Base-by-base conservation (phyloP, 2,113 vertebrate genomes). In the Upupa epops region DNA sequence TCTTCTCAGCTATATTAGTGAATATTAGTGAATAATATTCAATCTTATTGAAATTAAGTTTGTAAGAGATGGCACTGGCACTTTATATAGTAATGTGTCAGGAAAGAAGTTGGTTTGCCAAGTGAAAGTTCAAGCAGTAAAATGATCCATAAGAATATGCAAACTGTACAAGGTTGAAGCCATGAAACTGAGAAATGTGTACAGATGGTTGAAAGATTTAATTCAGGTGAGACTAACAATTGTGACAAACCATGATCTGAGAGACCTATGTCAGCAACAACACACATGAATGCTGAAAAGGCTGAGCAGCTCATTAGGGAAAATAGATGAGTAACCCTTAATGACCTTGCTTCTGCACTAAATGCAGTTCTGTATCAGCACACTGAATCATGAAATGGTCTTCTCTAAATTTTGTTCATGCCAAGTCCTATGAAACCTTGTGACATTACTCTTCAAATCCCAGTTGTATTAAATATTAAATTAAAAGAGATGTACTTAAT, bases 151-250 rank as follows among this genome's bases (percentile, higher is more conserved):
- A 89, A 88, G 36, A 81, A 51, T 68, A 77, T 69, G 68, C 42
- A 84, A 90, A 65, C 75, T 84, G 60, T 83, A 89, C 90, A 92
- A 89, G 66, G 88, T 83, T 95, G 91, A 96, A 93, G 73, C 88
- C 90, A 86, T 86, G 86, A 90, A 95, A 87, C 61, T 87, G 77
- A 89, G 69, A 94, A 96, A 95, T 88, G 70, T 84, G 95, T 93
- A 89, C 95, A 96, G 89, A 96, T 96, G 91, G 92, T 66, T 95
- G 91, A 89, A 96, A 88, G 49, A 83, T 90, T 94, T 93, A 92
- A 92, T 83, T 93, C 92, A 96, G 93, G 92, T 97, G 94, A 93
- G 96, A 96, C 94, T 84, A 93, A 46, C 91, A 89, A 94, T 91
- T 96, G 90, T 89, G 91, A 96, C 94, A 94, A 96, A 90, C 89